Evolutionary conservation across 1,140 invertebrate genomes (phyloP).

Genomic region (Portunus trituberculatus): DNA sequence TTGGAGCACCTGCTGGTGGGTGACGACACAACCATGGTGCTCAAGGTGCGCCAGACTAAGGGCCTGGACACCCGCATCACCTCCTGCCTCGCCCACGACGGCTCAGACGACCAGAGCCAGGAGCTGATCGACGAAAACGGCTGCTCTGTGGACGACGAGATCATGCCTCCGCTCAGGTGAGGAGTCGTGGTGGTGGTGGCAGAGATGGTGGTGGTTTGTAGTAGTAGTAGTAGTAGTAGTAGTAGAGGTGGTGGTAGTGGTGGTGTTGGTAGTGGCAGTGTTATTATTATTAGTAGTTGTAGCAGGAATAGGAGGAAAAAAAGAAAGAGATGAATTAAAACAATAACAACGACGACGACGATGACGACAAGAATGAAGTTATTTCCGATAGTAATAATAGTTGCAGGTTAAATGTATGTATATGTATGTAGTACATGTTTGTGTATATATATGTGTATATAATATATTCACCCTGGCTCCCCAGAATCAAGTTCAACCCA

Average conservation of each 20-base stretch:
- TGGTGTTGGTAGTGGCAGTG: neutral
- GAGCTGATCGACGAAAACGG: conserved; percentile 86
- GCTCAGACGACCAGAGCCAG: conserved; percentile 86
- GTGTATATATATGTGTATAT: neutral
- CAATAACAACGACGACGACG: too few species aligned
- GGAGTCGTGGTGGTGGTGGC: neutral
- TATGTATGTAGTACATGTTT: neutral
- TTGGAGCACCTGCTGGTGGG: conserved; percentile 80
- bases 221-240: neutral
- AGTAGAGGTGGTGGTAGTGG: neutral
- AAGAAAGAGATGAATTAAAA: too few species aligned
- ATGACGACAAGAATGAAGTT: too few species aligned
- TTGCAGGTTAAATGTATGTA: neutral
- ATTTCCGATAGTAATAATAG: too few species aligned
- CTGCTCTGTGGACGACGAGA: conserved; percentile 86
- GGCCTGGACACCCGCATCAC: conserved; percentile 86
- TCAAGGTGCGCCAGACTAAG: conserved; percentile 84
- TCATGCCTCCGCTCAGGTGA: conserved; percentile 82
- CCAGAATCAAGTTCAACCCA: conserved; percentile 63
- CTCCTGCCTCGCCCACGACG: conserved; percentile 88
- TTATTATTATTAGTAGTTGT: too few species aligned
- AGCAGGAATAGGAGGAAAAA: too few species aligned
- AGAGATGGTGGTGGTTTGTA: too few species aligned
- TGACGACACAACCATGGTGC: conserved; percentile 85
- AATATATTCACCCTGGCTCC: neutral